Evolutionary conservation across 2,888 invertebrate genomes (phyloP), one percentile per base, ranked within the genome.

Genomic region (Nectonema munidae): DNA sequence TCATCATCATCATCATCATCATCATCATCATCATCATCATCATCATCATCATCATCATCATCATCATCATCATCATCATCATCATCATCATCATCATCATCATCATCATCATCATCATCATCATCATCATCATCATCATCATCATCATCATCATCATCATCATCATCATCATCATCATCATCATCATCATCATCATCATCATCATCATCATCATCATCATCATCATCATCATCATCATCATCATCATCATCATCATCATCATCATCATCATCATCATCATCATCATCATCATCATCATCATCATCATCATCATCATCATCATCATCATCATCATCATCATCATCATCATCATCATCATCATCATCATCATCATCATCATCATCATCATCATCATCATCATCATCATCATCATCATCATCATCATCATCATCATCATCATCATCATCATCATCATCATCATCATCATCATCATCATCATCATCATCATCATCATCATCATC

Each of bases 131-230:
- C 32, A 32, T 32, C 32, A 32, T 32, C 32, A 32, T 32, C 13
- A 32, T 32, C 13, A 32, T 32, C 13, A 32, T 32, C 13, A 13
- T 15, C 13, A n/a, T 13, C 13, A 13, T 32, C 13, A 13, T 15
- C 9, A 15, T n/a, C 13, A 32, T 32, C 13, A 13, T 13, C 13
- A n/a, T n/a, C 13, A 32, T 32, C 25, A 32, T 32, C 32, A 32
- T 32, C 32, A 32, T 32, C 32, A 32, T 32, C 32, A 32, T 32
- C 32, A 32, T 32, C 32, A 32, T 32, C 32, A 32, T 32, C 32
- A 32, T 32, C 13, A 32, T 32, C 13, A 32, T 32, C 13, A 32
- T 32, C 13, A 13, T 15, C 13, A n/a, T 13, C 13, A 13, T 32
- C 13, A 13, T 15, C 9, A 15, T n/a, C 13, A 32, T 32, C 13